Percentiles rank a stretch among this genome's conserved stretches.
Conservation (phyloP, 2,888 invertebrate genomes). For the Coelopa pilipes region DNA sequence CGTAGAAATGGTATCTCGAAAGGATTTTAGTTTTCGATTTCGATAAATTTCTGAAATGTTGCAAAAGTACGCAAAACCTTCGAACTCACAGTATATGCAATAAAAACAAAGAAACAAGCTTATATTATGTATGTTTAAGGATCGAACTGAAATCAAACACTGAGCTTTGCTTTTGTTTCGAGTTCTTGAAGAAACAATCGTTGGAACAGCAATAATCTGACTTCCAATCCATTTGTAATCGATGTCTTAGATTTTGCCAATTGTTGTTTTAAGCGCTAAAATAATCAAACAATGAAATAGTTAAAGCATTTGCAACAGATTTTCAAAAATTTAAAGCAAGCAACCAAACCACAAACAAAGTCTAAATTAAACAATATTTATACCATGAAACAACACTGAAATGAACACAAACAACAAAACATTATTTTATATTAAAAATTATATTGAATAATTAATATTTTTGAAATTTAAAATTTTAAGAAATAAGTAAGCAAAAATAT, state of each 20-base stretch:
- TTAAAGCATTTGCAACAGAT: conserved; percentile 23
- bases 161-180: neutral
- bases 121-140: neutral
- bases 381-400: conserved; percentile 13
- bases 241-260: too few relatives aligned
- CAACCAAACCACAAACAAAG: conserved; percentile 15
- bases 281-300: neutral
- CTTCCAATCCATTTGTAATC: too few relatives aligned
- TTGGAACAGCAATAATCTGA: too few relatives aligned
- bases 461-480: conserved; percentile 22
- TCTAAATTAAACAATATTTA: conserved; percentile 2
- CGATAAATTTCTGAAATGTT: conserved; percentile 1
- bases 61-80: neutral
- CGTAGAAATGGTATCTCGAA: neutral
- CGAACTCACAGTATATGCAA: neutral
- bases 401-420: conserved; percentile 12
- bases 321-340: neutral
- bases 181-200: neutral
- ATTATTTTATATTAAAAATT: conserved; percentile 34
- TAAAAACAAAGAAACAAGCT: neutral
- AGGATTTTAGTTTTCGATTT: neutral
- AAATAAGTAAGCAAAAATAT: conserved; percentile 22
- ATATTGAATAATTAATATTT: conserved; percentile 27
- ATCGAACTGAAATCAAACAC: neutral
- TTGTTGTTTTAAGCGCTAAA: neutral